phyloP scores from a whole-genome alignment of 2,888 invertebrate genomes.

The Conus canariensis region DNA sequence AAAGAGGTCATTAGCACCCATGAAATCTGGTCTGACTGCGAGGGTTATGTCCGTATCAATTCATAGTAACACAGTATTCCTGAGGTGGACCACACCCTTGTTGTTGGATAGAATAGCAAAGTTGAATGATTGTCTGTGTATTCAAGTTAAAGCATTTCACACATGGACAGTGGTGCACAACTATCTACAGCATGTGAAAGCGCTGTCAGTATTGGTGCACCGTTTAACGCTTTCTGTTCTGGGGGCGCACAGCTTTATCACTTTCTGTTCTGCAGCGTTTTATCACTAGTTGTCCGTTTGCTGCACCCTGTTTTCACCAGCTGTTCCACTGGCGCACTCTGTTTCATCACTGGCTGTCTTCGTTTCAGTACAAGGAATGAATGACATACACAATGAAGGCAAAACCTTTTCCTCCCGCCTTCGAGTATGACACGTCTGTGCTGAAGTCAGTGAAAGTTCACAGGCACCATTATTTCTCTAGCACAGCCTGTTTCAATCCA shows the following conservation, averaged over 20 bases:
- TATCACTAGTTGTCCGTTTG: no score
- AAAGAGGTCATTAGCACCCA: conserved; percentile 32
- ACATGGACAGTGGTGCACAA: background rate
- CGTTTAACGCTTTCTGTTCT: background rate
- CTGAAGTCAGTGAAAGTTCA: background rate
- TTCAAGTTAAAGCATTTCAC: background rate
- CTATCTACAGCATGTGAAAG: background rate
- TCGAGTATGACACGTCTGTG: background rate
- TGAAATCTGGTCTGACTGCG: conserved; percentile 33
- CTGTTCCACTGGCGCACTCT: background rate
- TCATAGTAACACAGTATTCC: background rate
- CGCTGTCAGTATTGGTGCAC: background rate
- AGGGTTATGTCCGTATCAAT: conserved; percentile 1
- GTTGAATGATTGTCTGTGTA: background rate
- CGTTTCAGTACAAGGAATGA: background rate
- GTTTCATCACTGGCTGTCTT: background rate
- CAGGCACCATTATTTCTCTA: background rate
- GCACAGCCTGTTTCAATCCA: background rate
- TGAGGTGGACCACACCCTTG: conserved; percentile 7
- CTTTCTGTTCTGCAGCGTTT: background rate
- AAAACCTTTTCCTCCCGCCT: background rate
- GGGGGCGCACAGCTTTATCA: background rate
- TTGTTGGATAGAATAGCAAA: conserved; percentile 6
- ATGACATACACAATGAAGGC: background rate
- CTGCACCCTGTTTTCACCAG: no score